Evolutionary conservation across 2,113 vertebrate genomes (phyloP), one percentile per base, ranked within the genome.

Genomic region (Solea senegalensis): DNA sequence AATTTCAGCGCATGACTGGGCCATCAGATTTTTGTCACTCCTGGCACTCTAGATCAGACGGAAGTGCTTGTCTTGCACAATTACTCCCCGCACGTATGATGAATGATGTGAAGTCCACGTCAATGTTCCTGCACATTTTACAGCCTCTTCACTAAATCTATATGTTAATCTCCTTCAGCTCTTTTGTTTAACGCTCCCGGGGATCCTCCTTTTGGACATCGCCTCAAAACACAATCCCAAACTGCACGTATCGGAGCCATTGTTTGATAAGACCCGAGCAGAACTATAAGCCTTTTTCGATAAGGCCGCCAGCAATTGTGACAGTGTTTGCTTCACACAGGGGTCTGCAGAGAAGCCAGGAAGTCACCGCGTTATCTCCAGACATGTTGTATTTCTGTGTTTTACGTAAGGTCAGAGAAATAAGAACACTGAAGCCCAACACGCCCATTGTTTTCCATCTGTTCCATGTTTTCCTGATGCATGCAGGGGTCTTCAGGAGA

Each of bases 301-400:
- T 88, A 85, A 91, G 52, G 74, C 63, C 40, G 21, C 58, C 62
- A 45, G 50, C 74, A 65, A 81, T 78, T 87, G 85, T 81, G 57
- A 57, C 48, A 73, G 12, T 83, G 79, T 86, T 85, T 80, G 34
- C 11, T 8, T 45, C 1, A 1, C 8, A 16, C 5, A 15, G 50
- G 76, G 72, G 83, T 80, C 71, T 34, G 2, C 9, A 62, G 58
- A 52, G 53, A 59, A 61, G 43, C n/a, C 21, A 3, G 66, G 56
- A 83, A 81, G 34, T 59, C 39, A 45, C 65, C 8, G 1, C 3
- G 34, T 80, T 83, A 85, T 90, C 73, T 69, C 7, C 10, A 67
- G 16, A 62, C 34, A 21, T 60, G 52, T 28, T 55, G 40, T 57
- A 41, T 79, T 78, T 65, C 21, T 21, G 62, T 43, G 28, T 67